Conservation (phyloP, 2,113 vertebrate species). For the Bambusicola thoracicus region DNA sequence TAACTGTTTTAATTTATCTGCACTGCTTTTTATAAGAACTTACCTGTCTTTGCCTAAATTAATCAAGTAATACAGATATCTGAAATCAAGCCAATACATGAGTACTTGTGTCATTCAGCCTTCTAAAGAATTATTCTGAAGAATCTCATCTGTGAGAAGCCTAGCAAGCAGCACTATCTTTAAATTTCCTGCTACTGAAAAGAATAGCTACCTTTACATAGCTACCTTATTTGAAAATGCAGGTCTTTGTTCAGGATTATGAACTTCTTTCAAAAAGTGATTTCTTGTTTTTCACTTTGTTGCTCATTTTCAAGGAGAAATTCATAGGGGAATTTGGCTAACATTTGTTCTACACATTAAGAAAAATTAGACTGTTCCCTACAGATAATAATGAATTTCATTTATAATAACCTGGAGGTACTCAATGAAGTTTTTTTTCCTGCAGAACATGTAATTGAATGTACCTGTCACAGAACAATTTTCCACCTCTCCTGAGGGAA, state of each 20-base stretch:
- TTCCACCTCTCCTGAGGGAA: conserved; percentile 36
- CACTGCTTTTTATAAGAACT: background rate
- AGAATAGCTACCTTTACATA: background rate
- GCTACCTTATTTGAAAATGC: background rate
- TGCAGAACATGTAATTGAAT: conserved; percentile 55
- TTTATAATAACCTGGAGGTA: conserved; percentile 42
- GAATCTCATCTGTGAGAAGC: background rate
- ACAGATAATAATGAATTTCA: conserved; percentile 53
- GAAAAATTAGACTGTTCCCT: conserved; percentile 29
- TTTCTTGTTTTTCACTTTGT: background rate
- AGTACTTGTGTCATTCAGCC: background rate
- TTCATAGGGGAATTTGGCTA: background rate
- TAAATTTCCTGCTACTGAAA: background rate
- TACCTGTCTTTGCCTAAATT: background rate
- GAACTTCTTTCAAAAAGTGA: background rate
- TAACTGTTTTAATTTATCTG: background rate
- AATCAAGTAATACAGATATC: background rate
- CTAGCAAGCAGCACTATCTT: background rate
- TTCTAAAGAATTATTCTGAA: background rate
- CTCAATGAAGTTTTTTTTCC: conserved; percentile 44
- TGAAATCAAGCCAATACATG: background rate
- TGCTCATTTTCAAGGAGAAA: background rate
- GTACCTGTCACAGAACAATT: conserved; percentile 54
- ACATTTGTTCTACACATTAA: conserved; percentile 8
- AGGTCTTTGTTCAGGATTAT: background rate